phyloP scores from a whole-genome alignment of 2,113 vertebrate species.

The Fregata magnificens region DNA sequence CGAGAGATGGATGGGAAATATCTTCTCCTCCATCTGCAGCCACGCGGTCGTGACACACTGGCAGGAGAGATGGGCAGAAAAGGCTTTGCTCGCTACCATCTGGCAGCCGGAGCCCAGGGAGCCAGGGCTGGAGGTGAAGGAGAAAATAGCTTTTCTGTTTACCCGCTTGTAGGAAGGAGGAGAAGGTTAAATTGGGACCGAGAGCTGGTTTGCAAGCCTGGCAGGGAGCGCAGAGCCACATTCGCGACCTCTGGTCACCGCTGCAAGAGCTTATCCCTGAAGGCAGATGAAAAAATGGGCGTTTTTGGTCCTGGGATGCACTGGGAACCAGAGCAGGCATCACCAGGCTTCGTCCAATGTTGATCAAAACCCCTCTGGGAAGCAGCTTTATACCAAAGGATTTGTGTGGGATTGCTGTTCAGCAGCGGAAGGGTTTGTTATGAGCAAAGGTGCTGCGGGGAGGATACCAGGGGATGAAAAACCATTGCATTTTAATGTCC shows the following conservation, averaged over 20 bases:
- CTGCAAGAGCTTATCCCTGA: not conserved
- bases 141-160: not conserved
- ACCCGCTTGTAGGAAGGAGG: not conserved
- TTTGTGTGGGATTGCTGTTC: not conserved
- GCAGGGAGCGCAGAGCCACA: not conserved
- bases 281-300: accelerated
- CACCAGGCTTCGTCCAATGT: not conserved
- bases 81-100: not conserved
- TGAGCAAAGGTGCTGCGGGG: not conserved
- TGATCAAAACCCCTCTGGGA: not conserved
- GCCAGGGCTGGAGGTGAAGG: not conserved
- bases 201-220: not conserved
- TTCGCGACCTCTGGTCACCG: not conserved
- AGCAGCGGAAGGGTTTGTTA: not conserved
- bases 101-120: not conserved
- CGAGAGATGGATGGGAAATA: not conserved
- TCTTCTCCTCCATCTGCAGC: not conserved
- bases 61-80: not conserved
- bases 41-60: accelerated
- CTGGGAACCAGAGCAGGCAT: not conserved
- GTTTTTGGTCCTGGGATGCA: not conserved
- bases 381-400: not conserved
- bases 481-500: not conserved
- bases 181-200: not conserved
- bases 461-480: not conserved